Evolutionary conservation across 2,113 vertebrate genomes (phyloP).

Genomic region (Anolis sagrei): DNA sequence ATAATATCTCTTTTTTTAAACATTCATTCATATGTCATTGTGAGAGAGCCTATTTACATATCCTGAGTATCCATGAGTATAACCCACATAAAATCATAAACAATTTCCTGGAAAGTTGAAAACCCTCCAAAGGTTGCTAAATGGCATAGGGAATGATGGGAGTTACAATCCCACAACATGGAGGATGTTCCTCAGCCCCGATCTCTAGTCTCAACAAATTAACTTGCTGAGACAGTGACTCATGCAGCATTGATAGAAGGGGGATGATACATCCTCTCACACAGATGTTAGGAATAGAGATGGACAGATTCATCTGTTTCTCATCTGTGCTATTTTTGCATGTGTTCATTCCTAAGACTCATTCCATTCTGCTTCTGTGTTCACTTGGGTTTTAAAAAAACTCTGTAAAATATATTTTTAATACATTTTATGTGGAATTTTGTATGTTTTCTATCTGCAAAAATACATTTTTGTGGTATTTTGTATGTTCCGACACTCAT

Average conservation of each 20-base stretch:
- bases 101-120: neutral
- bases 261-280: neutral
- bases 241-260: neutral
- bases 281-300: neutral
- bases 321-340: neutral
- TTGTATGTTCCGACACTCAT: neutral
- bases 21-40: slow-evolving; percentile 38
- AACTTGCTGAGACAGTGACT: neutral
- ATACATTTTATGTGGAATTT: too few relatives aligned
- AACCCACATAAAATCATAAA: neutral
- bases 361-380: neutral
- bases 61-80: neutral
- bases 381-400: neutral
- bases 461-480: neutral
- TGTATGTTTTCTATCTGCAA: too few relatives aligned
- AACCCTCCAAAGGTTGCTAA: neutral
- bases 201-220: neutral
- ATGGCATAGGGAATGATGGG: neutral
- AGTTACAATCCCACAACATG: neutral
- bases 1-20: slow-evolving; percentile 46
- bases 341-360: neutral
- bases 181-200: too few relatives aligned
- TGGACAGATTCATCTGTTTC: neutral
- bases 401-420: neutral
- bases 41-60: slow-evolving; percentile 46